Evolutionary conservation across 2,888 invertebrate genomes (phyloP).

Genomic region (Leptinotarsa tumamoca): DNA sequence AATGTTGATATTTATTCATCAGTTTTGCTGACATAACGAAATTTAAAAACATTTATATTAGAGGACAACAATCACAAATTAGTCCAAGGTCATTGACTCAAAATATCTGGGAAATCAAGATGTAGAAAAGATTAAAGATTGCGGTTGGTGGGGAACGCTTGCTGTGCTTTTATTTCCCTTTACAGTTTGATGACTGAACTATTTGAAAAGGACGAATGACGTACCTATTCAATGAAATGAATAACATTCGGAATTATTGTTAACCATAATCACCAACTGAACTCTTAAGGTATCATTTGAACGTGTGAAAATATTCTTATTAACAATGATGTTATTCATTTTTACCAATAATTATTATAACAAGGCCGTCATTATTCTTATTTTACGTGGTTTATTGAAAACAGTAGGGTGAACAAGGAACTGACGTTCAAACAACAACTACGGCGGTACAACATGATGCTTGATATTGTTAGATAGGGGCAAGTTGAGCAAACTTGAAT

Average conservation of each 20-base stretch:
- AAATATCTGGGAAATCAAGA: no score
- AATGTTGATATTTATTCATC: no score
- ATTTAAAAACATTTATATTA: no score
- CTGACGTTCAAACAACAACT: conserved; percentile 17
- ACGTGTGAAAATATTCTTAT: conserved; percentile 23
- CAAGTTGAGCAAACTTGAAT: conserved; percentile 7
- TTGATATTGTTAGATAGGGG: conserved; percentile 22
- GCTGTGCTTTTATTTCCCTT: no score
- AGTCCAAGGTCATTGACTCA: no score
- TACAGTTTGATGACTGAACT: no score
- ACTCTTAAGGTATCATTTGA: background rate
- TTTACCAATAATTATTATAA: conserved; percentile 14
- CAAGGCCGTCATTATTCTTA: conserved; percentile 29
- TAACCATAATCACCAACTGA: background rate
- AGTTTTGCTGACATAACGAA: no score
- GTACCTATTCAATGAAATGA: background rate
- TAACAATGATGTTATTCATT: conserved; percentile 18
- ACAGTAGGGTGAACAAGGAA: conserved; percentile 34
- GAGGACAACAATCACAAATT: no score
- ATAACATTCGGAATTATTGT: background rate
- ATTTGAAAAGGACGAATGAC: background rate
- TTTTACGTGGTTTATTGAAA: conserved; percentile 43
- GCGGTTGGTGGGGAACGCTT: no score
- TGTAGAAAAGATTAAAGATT: no score
- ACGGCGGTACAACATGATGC: conserved; percentile 23